Evolutionary conservation across 2,113 vertebrate species (phyloP).

Genomic region (Mus spicilegus): DNA sequence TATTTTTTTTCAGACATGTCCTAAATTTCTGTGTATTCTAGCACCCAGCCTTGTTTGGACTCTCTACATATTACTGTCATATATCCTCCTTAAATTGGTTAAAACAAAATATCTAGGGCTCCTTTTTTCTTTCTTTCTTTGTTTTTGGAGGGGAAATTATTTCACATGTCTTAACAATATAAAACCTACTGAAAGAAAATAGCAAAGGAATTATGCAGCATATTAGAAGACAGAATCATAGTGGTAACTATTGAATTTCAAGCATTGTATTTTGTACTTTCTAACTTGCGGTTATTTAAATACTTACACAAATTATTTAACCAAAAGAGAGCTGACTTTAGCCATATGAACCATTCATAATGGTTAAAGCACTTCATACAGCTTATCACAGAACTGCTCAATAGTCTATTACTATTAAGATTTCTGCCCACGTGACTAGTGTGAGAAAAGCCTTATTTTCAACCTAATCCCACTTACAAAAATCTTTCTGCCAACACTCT

Average conservation of each 20-base stretch:
- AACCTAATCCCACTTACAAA: neutral
- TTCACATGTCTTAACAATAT: neutral
- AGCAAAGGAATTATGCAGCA: neutral
- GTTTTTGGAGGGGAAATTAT: neutral
- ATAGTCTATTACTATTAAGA: constrained; percentile 1
- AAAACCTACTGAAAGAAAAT: neutral
- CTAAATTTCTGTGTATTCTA: neutral
- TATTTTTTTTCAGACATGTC: neutral
- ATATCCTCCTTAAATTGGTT: neutral
- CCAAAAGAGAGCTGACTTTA: neutral
- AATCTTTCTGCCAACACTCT: neutral
- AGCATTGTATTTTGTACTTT: neutral
- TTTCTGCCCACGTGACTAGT: neutral
- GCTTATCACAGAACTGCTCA: neutral
- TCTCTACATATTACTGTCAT: neutral
- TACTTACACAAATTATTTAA: neutral
- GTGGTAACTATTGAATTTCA: neutral
- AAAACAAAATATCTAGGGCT: neutral
- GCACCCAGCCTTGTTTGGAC: neutral
- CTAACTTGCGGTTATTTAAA: neutral
- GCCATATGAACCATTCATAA: neutral
- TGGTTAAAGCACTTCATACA: neutral
- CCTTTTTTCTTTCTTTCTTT: neutral
- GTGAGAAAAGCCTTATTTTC: constrained; percentile 5
- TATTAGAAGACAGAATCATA: neutral